Evolutionary conservation across 2,113 vertebrate genomes (phyloP), one percentile per base, ranked within the genome.

Genomic region (Canis aureus): DNA sequence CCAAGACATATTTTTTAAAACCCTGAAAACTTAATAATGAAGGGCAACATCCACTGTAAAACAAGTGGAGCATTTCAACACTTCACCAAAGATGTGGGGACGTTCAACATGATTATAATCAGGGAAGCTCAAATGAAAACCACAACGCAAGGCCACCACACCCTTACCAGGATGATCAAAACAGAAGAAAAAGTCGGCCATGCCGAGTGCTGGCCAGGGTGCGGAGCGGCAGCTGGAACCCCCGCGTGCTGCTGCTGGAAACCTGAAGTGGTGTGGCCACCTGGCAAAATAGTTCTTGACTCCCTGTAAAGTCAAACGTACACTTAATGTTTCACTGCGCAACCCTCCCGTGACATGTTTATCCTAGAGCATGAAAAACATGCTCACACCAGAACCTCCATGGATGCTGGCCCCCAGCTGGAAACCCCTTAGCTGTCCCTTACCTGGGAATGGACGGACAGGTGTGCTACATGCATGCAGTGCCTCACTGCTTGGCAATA

Each of bases 81-180:
- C 25, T 64, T 91, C 22, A 11, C 78, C 53, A 20, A 25, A 51
- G 53, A 22, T 16, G 25, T 0, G 8, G 4, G 43, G 53, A 20
- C 20, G 25, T 25, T 60, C 51, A 25, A 11, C 3, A 2, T 22
- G 27, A 12, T 32, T 16, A 13, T 57, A 60, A 32, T 3, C 7
- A 60, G 80, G 43, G 55, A 87, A 16, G 15, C 8, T 8, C 59
- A 32, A 4, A 57, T 0, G 53, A 32, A 55, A 43, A 29, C 23
- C 20, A 9, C 11, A 1, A 11, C 0, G 0, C 0, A 11, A 16
- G 2, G 3, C 11, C 8, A 4, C 17, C 8, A 0, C 0, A 5
- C 1, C 1, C 22, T 17, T 17, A 6, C 16, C 1, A 7, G 64
- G 27, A 25, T 10, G 11, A 20, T 11, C 1, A 3, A 29, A 73